phyloP scores from a whole-genome alignment of 2,797 vertebrate species.

The Iguana delicatissima region DNA sequence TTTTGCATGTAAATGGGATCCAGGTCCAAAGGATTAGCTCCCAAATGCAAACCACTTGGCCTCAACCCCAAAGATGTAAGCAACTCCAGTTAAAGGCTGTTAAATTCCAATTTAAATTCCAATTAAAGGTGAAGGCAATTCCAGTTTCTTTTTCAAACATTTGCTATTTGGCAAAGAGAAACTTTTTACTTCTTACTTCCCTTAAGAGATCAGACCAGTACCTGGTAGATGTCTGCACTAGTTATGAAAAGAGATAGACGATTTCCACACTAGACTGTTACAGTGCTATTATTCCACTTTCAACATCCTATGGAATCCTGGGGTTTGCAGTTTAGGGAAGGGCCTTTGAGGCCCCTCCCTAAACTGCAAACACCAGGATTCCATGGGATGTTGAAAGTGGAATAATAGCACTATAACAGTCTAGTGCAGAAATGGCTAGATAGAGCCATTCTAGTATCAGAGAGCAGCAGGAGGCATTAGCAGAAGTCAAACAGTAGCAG shows the following conservation, averaged over 20 bases:
- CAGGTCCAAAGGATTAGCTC: neutral
- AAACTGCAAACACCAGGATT: no score
- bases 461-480: slow-evolving; percentile 34
- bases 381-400: no score
- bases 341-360: no score
- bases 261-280: no score
- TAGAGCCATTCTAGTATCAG: slow-evolving; percentile 2
- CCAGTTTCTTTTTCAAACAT: neutral
- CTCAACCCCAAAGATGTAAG: neutral
- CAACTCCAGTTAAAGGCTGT: neutral
- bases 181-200: slow-evolving; percentile 13
- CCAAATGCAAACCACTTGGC: neutral
- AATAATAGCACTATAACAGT: no score
- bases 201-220: slow-evolving; percentile 20
- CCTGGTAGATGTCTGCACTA: slow-evolving; percentile 43
- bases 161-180: neutral
- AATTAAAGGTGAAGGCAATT: neutral
- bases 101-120: neutral
- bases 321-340: no score
- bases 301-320: no score
- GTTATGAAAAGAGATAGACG: neutral
- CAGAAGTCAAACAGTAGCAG: slow-evolving; percentile 74
- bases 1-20: neutral
- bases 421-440: neutral
- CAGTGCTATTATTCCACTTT: no score